Evolutionary conservation across 2,113 vertebrate genomes (phyloP).

Genomic region (Galbula dea): DNA sequence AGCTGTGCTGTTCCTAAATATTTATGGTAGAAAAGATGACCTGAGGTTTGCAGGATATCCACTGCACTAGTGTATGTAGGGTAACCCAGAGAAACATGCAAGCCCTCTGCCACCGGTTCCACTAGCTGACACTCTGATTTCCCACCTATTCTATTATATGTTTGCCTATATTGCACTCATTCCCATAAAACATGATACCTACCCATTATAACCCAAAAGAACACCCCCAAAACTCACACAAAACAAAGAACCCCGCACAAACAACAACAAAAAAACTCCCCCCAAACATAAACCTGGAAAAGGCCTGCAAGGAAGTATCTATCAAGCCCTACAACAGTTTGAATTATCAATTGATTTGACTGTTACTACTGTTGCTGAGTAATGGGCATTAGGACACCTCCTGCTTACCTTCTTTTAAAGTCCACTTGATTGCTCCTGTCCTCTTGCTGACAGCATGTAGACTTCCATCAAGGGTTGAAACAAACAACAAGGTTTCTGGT

Average conservation of each 20-base stretch:
- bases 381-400: not conserved
- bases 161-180: not conserved
- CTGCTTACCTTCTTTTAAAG: conserved; percentile 93
- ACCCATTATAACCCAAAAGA: not conserved
- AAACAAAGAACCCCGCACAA: too few species aligned
- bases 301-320: not conserved
- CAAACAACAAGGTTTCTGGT: conserved; percentile 92
- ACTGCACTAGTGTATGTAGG: not conserved
- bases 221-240: not conserved
- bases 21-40: not conserved
- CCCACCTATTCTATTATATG: not conserved
- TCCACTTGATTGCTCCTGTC: conserved; percentile 95
- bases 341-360: not conserved
- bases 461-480: conserved; percentile 95
- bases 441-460: conserved; percentile 96
- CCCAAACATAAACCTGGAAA: not conserved
- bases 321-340: too few species aligned
- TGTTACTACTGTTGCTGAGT: not conserved
- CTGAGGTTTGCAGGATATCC: accelerated
- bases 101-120: not conserved
- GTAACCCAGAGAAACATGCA: not conserved
- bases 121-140: not conserved
- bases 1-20: not conserved
- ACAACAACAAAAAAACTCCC: not conserved
- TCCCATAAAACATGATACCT: not conserved